Base-by-base conservation (phyloP, 2,113 vertebrate species). In the Elanus axillaris region DNA sequence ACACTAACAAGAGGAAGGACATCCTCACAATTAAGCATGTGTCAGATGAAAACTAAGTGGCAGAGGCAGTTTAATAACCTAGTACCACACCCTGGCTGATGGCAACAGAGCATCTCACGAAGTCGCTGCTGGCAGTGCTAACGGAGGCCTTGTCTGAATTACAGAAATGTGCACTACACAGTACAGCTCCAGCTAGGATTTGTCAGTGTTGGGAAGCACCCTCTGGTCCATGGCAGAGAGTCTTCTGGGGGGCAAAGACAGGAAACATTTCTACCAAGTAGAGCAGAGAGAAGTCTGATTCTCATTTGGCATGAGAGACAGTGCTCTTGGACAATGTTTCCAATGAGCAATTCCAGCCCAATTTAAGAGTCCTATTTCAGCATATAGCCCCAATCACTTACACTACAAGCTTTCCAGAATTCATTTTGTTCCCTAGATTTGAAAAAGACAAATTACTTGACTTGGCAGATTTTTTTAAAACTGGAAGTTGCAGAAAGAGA, bases 11-110 rank as follows among this genome's bases (percentile, higher is more conserved):
- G 68, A 96, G 96, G 97, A 98, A 98, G 93, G 77, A 94, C 47
- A 95, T 97, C 97, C 97, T 95, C 40, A 48, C 86, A 89, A 94
- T 90, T 95, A 97, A 85, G 75, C 50, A 67, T 96, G 95, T 83
- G 90, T 98, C 97, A 98, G 92, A 78, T 60, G 80, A 91, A 76
- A 81, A 84, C 66, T 93, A 95, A 91, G 62, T 74, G 40, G 55
- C 13, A 81, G 73, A 71, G 74, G 59, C 55, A 87, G 34, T 53
- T 90, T 95, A 91, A 77, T 85, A 80, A 83, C 83, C 27, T 34
- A 32, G 16, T 17, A 69, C 93, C 95, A 93, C 91, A 74, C 90
- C 96, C 86, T 63, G 16, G 67, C 72, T 50, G 36, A 62, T 50
- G 95, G 85, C 84, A 92, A 76, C 68, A 67, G 20, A 27, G 63